A percentile compares a stretch with the other conserved stretches of the same genome.
phyloP scores from a whole-genome alignment of 2,797 vertebrate genomes.

The Lates japonicus region DNA sequence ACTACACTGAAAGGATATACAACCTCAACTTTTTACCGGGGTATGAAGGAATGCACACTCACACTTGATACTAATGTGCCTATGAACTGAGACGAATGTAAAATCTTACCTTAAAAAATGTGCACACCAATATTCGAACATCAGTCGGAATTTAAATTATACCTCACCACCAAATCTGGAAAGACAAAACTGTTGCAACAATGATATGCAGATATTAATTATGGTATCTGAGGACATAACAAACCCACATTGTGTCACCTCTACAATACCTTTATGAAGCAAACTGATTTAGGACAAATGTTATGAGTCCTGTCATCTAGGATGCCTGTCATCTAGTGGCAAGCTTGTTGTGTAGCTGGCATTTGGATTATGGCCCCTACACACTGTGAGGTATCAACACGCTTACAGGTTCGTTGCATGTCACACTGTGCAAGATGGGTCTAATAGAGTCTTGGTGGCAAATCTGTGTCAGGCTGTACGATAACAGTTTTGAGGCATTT shows the following conservation, averaged over 20 bases:
- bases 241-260: not conserved
- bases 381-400: conserved; percentile 26
- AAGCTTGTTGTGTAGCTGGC: conserved; percentile 5
- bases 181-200: not conserved
- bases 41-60: not conserved
- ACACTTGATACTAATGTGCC: not conserved
- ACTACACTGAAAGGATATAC: conserved; percentile 24
- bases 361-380: conserved; percentile 19
- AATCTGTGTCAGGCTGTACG: conserved; percentile 29
- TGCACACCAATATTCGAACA: conserved; percentile 2
- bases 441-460: conserved; percentile 29
- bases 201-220: not conserved
- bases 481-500: conserved; percentile 13
- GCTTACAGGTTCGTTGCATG: conserved; percentile 36
- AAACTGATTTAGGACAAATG: conserved; percentile 14
- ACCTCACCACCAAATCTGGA: not conserved
- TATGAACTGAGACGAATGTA: not conserved
- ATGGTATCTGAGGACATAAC: not conserved
- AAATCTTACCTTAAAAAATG: not conserved
- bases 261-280: not conserved
- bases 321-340: conserved; percentile 6
- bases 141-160: not conserved
- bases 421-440: conserved; percentile 39
- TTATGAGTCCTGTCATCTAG: conserved; percentile 20
- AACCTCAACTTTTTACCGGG: conserved; percentile 15